phyloP scores from a whole-genome alignment of 2,113 vertebrate species.

The Chloropsis cyanopogon region DNA sequence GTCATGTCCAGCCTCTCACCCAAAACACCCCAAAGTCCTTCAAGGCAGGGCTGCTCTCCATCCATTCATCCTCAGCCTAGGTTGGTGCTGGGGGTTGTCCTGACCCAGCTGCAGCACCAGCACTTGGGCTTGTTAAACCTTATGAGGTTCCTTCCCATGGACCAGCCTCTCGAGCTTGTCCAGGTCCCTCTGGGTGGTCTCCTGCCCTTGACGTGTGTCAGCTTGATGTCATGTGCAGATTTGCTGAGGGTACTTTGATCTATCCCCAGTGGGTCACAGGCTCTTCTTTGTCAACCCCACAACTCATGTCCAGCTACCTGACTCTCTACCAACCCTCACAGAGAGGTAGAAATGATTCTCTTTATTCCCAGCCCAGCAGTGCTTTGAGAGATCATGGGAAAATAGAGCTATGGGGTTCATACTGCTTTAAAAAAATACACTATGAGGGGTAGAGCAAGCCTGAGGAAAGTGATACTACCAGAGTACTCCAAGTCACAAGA shows the following conservation, averaged over 20 bases:
- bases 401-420: not conserved
- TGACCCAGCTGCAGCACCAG: not conserved
- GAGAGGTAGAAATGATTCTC: not conserved
- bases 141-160: not conserved
- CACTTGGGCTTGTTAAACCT: not conserved
- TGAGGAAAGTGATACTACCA: not conserved
- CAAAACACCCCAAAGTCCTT: not conserved
- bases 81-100: fast-evolving
- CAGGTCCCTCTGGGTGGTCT: not conserved
- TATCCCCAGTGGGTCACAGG: not conserved
- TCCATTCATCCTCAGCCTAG: not conserved
- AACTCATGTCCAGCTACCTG: no score
- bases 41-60: not conserved
- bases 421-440: not conserved
- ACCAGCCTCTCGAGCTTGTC: fast-evolving
- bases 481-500: not conserved
- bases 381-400: not conserved
- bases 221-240: not conserved
- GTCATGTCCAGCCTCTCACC: not conserved
- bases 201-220: not conserved
- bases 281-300: not conserved
- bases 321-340: not conserved
- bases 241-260: not conserved
- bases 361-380: not conserved
- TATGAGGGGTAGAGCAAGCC: not conserved